Conservation (phyloP, 2,888 invertebrate species). For the Achlya flavicornis region DNA sequence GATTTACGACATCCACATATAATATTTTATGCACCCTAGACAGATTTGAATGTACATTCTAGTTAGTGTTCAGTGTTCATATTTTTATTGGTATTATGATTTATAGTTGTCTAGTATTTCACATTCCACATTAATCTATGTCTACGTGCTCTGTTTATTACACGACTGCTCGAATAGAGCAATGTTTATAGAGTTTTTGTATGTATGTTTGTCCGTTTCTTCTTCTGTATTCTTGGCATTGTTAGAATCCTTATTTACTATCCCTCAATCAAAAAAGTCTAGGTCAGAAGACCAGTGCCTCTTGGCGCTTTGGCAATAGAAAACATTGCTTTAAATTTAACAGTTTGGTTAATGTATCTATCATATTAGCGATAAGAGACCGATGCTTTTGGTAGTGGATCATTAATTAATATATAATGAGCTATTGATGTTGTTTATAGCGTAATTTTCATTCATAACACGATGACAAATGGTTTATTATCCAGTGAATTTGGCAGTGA, state of each 20-base stretch:
- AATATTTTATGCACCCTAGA: constrained; percentile 3
- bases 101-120: background rate
- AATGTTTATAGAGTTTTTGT: too few relatives aligned
- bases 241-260: too few relatives aligned
- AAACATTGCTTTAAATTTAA: background rate
- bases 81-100: background rate
- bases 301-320: too few relatives aligned
- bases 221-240: too few relatives aligned
- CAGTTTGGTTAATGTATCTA: background rate
- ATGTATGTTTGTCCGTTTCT: too few relatives aligned
- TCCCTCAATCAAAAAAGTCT: too few relatives aligned
- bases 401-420: background rate
- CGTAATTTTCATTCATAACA: background rate
- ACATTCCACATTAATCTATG: background rate
- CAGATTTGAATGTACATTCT: constrained; percentile 4
- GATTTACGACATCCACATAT: background rate
- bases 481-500: background rate
- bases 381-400: background rate
- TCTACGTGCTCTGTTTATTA: background rate
- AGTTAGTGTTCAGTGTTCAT: background rate
- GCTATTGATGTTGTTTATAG: background rate
- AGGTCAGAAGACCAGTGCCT: too few relatives aligned
- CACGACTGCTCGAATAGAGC: too few relatives aligned
- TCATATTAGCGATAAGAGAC: background rate
- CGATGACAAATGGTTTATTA: background rate